Conservation (phyloP, 1,140 invertebrate species). For the Aphaenogaster floridana region DNA sequence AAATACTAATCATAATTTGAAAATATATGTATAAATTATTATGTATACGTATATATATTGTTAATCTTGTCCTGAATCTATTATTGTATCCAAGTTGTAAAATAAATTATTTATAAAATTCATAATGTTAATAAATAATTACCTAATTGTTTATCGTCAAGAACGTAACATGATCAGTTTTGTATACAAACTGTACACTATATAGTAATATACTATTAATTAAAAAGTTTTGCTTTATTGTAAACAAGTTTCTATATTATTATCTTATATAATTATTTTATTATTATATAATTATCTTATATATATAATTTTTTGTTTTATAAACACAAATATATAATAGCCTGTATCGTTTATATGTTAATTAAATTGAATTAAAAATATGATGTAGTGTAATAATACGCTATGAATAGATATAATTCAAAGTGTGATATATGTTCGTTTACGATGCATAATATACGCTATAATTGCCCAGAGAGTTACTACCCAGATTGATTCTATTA, state of each 20-base stretch:
- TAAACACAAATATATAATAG: neutral
- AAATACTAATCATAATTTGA: conserved; percentile 54
- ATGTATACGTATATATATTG: neutral
- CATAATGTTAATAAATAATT: neutral
- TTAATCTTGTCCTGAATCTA: conserved; percentile 67
- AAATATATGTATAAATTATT: conserved; percentile 50
- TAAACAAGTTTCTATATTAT: neutral
- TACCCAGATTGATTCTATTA: conserved; percentile 94
- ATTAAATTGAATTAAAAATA: conserved; percentile 9
- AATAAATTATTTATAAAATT: conserved; percentile 80
- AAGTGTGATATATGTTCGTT: conserved; percentile 91
- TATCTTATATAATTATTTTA: neutral
- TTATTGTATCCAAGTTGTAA: conserved; percentile 77
- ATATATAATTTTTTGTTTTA: neutral
- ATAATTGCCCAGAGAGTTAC: conserved; percentile 93
- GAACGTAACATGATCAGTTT: neutral
- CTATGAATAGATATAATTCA: conserved; percentile 79
- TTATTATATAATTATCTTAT: neutral
- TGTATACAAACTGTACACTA: neutral
- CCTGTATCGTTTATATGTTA: neutral
- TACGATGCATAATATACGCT: conserved; percentile 90
- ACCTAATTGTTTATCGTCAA: neutral
- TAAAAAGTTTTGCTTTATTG: neutral
- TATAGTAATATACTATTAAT: conserved; percentile 20
- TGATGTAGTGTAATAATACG: neutral